phyloP scores from a whole-genome alignment of 2,113 vertebrate genomes.

The Rhagologus leucostigma region DNA sequence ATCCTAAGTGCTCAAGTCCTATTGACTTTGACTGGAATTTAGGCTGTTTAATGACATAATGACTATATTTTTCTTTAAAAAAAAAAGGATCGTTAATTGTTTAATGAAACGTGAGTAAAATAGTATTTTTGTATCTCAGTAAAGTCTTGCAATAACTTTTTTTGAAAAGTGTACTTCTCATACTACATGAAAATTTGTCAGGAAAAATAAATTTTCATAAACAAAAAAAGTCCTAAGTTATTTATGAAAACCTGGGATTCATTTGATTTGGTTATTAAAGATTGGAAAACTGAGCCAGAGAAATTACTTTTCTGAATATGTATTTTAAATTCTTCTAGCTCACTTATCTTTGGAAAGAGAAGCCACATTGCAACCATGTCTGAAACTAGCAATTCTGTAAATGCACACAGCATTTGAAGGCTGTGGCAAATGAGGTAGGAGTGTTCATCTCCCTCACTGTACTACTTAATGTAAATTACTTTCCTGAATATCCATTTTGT shows the following conservation, averaged over 20 bases:
- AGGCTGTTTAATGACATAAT: neutral
- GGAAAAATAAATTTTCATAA: neutral
- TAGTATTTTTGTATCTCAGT: neutral
- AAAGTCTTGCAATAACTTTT: neutral
- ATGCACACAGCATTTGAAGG: neutral
- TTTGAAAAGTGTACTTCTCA: neutral
- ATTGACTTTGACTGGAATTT: neutral
- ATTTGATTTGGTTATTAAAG: neutral
- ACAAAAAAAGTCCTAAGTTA: neutral
- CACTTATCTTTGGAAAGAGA: neutral
- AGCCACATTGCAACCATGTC: neutral
- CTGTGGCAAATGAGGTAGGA: conserved; percentile 14
- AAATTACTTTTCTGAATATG: neutral
- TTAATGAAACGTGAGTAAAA: neutral
- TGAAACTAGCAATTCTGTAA: neutral
- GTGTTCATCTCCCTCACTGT: neutral
- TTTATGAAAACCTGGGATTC: neutral
- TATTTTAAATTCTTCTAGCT: neutral
- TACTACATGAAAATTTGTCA: neutral
- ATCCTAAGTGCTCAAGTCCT: neutral
- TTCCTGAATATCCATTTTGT: neutral
- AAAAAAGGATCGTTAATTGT: neutral
- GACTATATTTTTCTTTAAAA: neutral
- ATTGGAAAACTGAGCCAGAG: neutral
- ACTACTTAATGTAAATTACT: neutral